Evolutionary conservation across 2,888 invertebrate genomes (phyloP), one percentile per base, ranked within the genome.

Genomic region (Atethmia centrago): DNA sequence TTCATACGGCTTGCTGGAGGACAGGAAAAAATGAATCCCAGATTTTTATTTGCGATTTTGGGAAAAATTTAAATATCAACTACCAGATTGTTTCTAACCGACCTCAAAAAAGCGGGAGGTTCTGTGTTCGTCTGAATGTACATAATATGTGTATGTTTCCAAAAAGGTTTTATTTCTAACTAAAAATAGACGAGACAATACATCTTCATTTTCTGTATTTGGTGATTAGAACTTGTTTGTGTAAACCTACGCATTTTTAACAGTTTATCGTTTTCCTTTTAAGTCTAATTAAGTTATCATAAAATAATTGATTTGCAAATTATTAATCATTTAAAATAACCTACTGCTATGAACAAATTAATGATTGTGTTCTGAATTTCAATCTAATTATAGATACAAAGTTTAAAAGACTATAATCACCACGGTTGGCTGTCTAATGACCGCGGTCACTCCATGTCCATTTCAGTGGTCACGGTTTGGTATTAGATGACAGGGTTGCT

Each of bases 251-350:
- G 51, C 49, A 40, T 47, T 25, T 19, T 25, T 14, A 14, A 51
- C 45, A 47, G 31, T 47, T 47, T 31, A 58, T 19, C 25, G 58
- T 62, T n/a, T 51, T 51, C 79, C 63, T 71, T 77, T 49, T 53
- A 64, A 1, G 59, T 31, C 58, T 25, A 71, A 77, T 79, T 71
- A 79, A 79, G 51, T 58, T 58, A 71, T 64, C 64, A 72, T 47
- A 21, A 71, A 42, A 64, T 59, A 59, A 64, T 64, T 53, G 7
- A 40, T 25, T 28, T 28, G 31, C 3, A 77, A 58, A 42, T 47
- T 2, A 31, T 19, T 19, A 45, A 47, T 53, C 3, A 55, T 21
- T 53, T 47, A 5, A 10, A 40, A 55, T n/a, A 0, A 62, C 21
- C 12, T 21, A 45, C 12, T 36, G 21, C 58, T 56, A 56, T 9